Evolutionary conservation across 1,140 invertebrate genomes (phyloP), one percentile per base, ranked within the genome.

Genomic region (Pachyrhynchus sulphureomaculatus): DNA sequence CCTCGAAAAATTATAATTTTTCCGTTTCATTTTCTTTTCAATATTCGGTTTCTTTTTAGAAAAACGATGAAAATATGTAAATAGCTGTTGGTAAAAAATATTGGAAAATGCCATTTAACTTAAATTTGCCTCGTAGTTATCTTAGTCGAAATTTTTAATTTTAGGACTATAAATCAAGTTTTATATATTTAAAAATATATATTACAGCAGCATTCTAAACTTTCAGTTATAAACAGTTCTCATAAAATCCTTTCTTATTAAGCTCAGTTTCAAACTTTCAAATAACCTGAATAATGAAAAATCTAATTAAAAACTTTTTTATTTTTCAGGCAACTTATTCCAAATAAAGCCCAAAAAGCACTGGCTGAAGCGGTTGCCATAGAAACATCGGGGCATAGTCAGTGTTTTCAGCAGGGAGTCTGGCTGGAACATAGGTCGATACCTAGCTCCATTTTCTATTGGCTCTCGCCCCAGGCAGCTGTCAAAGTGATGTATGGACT

Each of bases 381-480:
- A 64, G 64, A 52, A 44, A 68, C 12, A 29, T 29, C n/a, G 26
- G 26, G 12, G 26, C 26, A 10, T 10, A 29, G 26, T 29, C 26
- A 29, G 26, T 29, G 26, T 29, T 68, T 52, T 56, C 52, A 39
- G 29, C 57, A 32, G 20, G 18, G 29, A 33, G 55, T 32, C 36
- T 55, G 26, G 26, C n/a, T 42, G 47, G 41, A 26, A 48, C 55
- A 48, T 51, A 58, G 68, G 68, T 69, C 68, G 63, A 69, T 69
- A 69, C 18, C 15, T 26, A 48, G 42, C 37, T 61, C 36, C 26
- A 29, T 52, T 47, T 41, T 62, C 59, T 59, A 70, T 68, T 68
- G 67, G 67, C 67, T 54, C 66, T 45, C 47, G 59, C 55, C 41
- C n/a, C 13, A 44, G 47, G 56, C 52, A 41, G 49, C 66, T 65